Evolutionary conservation across 2,888 invertebrate species (phyloP), one percentile per base, ranked within the genome.

Genomic region (Lymantria monacha): DNA sequence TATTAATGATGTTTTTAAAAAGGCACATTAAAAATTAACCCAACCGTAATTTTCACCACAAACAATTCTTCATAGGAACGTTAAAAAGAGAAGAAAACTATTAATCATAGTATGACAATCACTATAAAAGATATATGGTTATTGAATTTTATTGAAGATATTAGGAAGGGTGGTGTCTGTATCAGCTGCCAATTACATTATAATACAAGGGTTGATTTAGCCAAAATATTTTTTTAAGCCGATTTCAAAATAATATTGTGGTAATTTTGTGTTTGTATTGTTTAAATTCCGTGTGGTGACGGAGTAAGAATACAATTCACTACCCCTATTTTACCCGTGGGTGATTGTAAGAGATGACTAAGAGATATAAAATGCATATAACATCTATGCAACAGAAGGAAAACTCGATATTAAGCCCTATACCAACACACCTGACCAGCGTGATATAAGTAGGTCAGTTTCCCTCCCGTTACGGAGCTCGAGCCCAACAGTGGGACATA

Each of bases 1-100:
- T 73, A 75, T 78, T 72, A 65, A 70, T 63, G 56, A 49, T 49
- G 14, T 54, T 50, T 72, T 60, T 55, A 48, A 55, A 69, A 69
- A 61, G 55, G 51, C 57, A 61, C 65, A 70, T 67, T 69, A 62
- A 63, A 72, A 74, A 76, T 69, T 66, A 74, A 77, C 60, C 63
- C 73, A 77, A 83, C 74, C 79, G 63, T 77, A 76, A 78, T 79
- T n/a, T 72, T 76, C 53, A 79, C 85, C 87, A 70, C 87, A 85
- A 79, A 83, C 80, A 82, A 81, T 78, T 65, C 70, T 80, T 79
- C 70, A 72, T 48, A 46, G 46, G 51, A 53, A 30, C 31, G 41
- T 42, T 59, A 67, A 67, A 69, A 64, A 70, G 63, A 76, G 57
- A 69, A 69, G 75, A 74, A 69, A 70, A 68, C 72, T 59, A 87